These are phyloP conservation scores for Ennomos quercinarius DNA, from an alignment of 2,888 invertebrate species.

Conservation along the genomic window DNA sequence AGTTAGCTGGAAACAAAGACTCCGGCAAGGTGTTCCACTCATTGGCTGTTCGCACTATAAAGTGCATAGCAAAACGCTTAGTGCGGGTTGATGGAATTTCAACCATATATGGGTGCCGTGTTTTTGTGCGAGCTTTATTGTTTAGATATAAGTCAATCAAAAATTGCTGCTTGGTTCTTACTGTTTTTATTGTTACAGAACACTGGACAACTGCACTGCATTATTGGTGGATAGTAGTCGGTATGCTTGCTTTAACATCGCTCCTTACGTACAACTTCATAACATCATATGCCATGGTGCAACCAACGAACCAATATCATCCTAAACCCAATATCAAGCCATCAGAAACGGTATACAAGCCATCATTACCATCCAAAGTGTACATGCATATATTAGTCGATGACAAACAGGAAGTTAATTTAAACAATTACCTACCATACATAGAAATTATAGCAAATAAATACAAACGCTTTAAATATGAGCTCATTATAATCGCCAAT, in stretches of 20 bases:
- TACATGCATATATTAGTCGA: slow-evolving; percentile 68
- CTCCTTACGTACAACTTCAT: slow-evolving; percentile 71
- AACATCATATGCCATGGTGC: slow-evolving; percentile 59
- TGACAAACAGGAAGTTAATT: slow-evolving; percentile 52
- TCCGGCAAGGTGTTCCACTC: too few relatives aligned
- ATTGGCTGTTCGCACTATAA: too few relatives aligned
- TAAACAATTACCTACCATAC: slow-evolving; percentile 62
- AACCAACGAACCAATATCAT: slow-evolving; percentile 47
- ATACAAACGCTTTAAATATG: slow-evolving; percentile 61
- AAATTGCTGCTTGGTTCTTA: too few relatives aligned
- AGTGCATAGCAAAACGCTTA: too few relatives aligned
- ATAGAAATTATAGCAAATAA: slow-evolving; percentile 61
- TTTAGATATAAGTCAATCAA: too few relatives aligned
- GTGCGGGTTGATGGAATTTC: too few relatives aligned
- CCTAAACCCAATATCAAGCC: slow-evolving; percentile 33
- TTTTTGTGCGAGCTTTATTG: too few relatives aligned
- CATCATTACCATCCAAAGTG: slow-evolving; percentile 47
- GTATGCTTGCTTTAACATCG: slow-evolving; percentile 67
- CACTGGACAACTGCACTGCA: slow-evolving; percentile 67
- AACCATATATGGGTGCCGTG: too few relatives aligned
- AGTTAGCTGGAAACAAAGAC: too few relatives aligned
- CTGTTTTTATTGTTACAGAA: slow-evolving; percentile 58
- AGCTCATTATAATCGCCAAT: slow-evolving; percentile 64
- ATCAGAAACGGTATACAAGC: slow-evolving; percentile 6
- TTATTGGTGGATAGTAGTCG: slow-evolving; percentile 74